Base-by-base conservation (phyloP, 2,113 vertebrate species). In the Sinocyclocheilus grahami region DNA sequence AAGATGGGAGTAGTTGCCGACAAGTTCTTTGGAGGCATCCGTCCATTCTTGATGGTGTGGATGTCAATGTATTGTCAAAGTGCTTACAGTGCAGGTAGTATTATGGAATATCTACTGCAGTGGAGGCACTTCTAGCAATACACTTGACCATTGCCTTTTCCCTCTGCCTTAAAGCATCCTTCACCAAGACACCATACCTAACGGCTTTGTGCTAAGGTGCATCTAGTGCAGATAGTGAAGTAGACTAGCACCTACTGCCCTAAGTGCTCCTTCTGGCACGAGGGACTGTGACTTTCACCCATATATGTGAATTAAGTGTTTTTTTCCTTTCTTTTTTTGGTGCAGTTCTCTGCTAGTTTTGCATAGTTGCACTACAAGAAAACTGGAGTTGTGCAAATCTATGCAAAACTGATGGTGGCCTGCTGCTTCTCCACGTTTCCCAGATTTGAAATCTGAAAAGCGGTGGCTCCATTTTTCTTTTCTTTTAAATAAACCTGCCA, bases 1-100 rank as follows among this genome's bases (percentile, higher is more conserved):
- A 42, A 55, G 30, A 58, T 42, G 69, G 48, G 27, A 53, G 80
- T 33, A 33, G 9, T 22, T 55, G 55, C 18, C 30, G 1, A 9
- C 55, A 9, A 62, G 55, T 22, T 37, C 30, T 37, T 20, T 74
- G 71, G 71, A 42, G 37, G 39, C 71, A 42, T 74, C 39, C 20
- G 11, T 51, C 46, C 74, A 51, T 8, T 55, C 24, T 78, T 75
- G 37, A 46, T 24, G n/a, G 60, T 6, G 12, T 30, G 42, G 67
- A 27, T 24, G 97, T 97, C 96, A 95, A 92, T 94, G 96, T 98
- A 98, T 97, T 99, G 97, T 95, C 98, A 99, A 99, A 99, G 98
- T 99, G 98, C 98, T 99, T 99, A 99, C 98, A 99, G 98, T 99
- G 98, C 98, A 99, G 98, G 98, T 99, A 99, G 98, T 98, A 94